Conservation (phyloP, 2,113 vertebrate species). For the Junco hyemalis region DNA sequence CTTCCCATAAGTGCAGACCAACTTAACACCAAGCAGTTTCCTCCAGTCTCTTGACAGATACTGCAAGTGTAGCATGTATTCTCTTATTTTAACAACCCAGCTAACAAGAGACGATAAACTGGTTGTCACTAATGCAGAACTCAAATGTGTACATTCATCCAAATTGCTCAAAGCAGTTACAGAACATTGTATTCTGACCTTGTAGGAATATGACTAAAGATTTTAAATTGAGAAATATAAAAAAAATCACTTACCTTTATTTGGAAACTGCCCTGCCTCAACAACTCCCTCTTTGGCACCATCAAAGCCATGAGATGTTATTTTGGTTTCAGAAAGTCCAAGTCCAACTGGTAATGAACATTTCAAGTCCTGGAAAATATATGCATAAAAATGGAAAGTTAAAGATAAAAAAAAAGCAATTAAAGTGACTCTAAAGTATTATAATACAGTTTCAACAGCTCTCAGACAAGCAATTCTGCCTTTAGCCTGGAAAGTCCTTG, state of each 20-base stretch:
- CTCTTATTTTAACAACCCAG: not conserved
- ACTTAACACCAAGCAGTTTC: not conserved
- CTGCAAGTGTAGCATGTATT: not conserved
- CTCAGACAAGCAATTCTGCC: not conserved
- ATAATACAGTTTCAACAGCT: not conserved
- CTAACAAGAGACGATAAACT: not conserved
- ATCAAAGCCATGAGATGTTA: conserved; percentile 81
- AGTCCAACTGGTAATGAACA: conserved; percentile 75
- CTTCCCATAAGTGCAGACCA: not conserved
- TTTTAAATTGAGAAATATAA: not conserved
- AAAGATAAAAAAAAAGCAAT: not conserved
- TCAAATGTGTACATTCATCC: not conserved
- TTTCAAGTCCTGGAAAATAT: conserved; percentile 81
- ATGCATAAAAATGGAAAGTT: conserved; percentile 61
- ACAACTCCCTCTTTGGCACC: conserved; percentile 83
- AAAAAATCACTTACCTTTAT: conserved; percentile 63
- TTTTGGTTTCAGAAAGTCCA: conserved; percentile 84
- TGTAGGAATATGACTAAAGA: not conserved
- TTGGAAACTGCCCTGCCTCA: conserved; percentile 84
- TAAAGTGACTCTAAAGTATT: conserved; percentile 19
- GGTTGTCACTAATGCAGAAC: not conserved
- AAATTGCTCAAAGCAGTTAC: not conserved
- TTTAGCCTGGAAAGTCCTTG: not conserved
- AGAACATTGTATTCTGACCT: not conserved
- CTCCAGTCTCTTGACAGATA: not conserved